A percentile compares a stretch with the other conserved stretches of the same genome.
Conservation (phyloP, 2,797 vertebrate genomes). For the Gobio occitaniae region DNA sequence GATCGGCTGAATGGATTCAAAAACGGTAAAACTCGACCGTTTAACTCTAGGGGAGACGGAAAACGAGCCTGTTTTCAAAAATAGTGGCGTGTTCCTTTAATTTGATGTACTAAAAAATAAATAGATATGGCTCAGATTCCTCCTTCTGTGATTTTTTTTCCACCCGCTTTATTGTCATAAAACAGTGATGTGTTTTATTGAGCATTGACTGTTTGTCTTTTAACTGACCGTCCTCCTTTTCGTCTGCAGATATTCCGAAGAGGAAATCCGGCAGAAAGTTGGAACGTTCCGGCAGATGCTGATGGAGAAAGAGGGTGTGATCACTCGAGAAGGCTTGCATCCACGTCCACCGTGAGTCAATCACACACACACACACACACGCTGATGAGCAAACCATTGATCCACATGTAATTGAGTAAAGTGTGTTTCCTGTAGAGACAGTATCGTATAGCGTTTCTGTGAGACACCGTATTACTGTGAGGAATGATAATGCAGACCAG, state of each 20-base stretch:
- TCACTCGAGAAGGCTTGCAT: conserved; percentile 91
- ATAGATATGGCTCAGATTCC: background rate
- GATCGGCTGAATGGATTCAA: too few species aligned
- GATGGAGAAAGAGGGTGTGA: conserved; percentile 98
- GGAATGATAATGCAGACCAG: background rate
- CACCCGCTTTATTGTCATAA: background rate
- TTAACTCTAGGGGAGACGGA: too few species aligned
- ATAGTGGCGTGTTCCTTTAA: too few species aligned
- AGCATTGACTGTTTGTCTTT: background rate
- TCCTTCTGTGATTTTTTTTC: background rate
- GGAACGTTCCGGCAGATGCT: conserved; percentile 98
- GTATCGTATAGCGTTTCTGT: conserved; percentile 17
- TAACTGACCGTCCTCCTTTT: background rate
- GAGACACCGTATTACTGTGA: conserved; percentile 10
- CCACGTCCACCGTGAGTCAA: conserved; percentile 87
- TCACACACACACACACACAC: conserved; percentile 16
- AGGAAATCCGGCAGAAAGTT: conserved; percentile 96
- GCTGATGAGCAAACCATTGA: background rate
- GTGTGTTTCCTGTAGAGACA: conserved; percentile 22
- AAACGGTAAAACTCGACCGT: too few species aligned
- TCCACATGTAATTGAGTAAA: conserved; percentile 10
- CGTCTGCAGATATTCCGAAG: conserved; percentile 89
- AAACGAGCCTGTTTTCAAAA: too few species aligned
- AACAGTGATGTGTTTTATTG: background rate
- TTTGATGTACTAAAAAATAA: too few species aligned